Evolutionary conservation across 1,140 invertebrate genomes (phyloP), one percentile per base, ranked within the genome.

Genomic region (Bombus confusus): DNA sequence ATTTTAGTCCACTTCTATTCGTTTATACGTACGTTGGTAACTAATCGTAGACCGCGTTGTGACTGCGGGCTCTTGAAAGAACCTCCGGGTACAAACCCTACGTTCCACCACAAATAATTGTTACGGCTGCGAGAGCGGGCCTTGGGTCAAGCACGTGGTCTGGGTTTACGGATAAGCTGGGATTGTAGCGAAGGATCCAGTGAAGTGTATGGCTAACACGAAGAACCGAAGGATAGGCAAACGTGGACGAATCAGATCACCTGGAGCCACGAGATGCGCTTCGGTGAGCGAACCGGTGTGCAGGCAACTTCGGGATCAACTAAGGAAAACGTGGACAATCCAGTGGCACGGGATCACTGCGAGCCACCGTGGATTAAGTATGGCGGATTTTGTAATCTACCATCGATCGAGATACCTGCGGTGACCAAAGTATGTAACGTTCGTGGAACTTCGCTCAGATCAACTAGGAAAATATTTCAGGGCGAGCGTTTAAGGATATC

Each of bases 271-370:
- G 37, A 39, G 68, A 25, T 71, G 28, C 28, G 37, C 68, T 39
- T 13, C 25, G 37, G 37, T 28, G 25, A 28, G 31, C 34, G 34
- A 68, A 68, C 66, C 34, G 34, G 9, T 68, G 66, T 37, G 34
- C 12, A 34, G 66, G 9, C 34, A 37, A 68, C 66, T 37, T 10
- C 3, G 31, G 9, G 4, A 25, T 18, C 34, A 22, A 25, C 31
- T 12, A 39, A 71, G 68, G 68, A 71, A 71, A 71, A 71, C 25
- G 68, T 71, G 22, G 37, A 71, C 68, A 39, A 71, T 37, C 68
- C 68, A 39, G 68, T 71, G 68, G 22, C 9, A 13, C 34, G 18
- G 22, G 34, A 71, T 39, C 68, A 28, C 25, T 28, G 25, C 2
- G 5, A 39, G 68, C 68, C 68, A 39, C 37, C 31, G 59, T 71